Conservation (phyloP, 2,888 invertebrate genomes). For the Conops quadrifasciatus region DNA sequence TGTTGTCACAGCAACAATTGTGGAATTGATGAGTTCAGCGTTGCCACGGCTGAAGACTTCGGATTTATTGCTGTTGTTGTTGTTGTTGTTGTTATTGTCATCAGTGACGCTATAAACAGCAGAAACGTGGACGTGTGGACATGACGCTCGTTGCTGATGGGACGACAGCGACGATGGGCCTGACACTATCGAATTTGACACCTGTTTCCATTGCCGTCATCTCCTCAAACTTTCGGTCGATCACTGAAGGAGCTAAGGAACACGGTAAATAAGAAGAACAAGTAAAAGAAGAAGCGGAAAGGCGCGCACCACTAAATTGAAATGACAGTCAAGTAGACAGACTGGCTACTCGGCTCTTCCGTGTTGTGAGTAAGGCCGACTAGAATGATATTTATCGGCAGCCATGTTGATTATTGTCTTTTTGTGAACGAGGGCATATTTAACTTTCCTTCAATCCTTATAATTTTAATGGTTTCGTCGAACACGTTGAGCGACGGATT, state of each 20-base stretch:
- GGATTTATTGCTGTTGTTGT: constrained; percentile 2
- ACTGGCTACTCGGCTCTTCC: background rate
- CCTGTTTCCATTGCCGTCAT: constrained; percentile 22
- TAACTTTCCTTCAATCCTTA: background rate
- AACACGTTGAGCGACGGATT: background rate
- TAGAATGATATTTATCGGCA: background rate
- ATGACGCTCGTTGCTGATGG: no score
- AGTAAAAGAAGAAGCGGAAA: background rate
- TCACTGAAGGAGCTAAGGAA: background rate
- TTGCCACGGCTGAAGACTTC: background rate
- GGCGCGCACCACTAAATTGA: background rate
- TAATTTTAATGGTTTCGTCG: constrained; percentile 6
- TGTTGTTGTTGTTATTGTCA: constrained; percentile 15
- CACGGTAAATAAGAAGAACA: background rate
- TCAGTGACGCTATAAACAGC: constrained; percentile 19
- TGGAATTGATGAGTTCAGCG: constrained; percentile 30
- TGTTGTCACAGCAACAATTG: constrained; percentile 27
- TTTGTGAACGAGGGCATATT: background rate
- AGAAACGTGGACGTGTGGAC: constrained; percentile 18
- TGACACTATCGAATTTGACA: constrained; percentile 15
- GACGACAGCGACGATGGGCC: background rate
- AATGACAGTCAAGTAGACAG: constrained; percentile 1
- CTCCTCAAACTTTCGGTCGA: background rate
- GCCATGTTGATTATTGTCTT: background rate
- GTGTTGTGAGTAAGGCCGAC: background rate